Percentiles rank a stretch among this genome's conserved stretches.
Evolutionary conservation across 2,113 vertebrate species (phyloP).

Genomic region (Aspidoscelis tigris): DNA sequence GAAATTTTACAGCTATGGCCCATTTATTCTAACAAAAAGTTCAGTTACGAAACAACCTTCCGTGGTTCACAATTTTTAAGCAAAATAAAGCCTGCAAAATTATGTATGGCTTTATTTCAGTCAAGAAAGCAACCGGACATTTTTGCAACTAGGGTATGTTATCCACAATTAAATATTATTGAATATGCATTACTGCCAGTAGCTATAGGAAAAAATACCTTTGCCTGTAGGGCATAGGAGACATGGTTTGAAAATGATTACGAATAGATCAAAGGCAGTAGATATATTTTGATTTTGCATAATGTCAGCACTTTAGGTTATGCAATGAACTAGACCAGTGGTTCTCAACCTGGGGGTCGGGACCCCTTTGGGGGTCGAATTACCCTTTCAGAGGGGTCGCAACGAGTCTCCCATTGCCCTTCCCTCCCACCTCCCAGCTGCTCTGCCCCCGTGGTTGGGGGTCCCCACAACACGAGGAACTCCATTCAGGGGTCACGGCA

Average conservation of each 20-base stretch:
- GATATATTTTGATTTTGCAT: neutral
- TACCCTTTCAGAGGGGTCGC: no score
- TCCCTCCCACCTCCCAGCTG: no score
- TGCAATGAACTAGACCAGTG: neutral
- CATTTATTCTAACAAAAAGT: no score
- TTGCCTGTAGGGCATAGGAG: neutral
- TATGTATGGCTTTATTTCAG: neutral
- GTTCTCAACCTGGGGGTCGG: no score
- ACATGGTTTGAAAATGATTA: neutral
- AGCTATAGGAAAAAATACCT: no score
- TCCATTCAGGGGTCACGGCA: no score
- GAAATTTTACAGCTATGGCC: no score
- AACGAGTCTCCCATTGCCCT: no score
- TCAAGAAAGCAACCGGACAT: neutral
- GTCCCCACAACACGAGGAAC: no score
- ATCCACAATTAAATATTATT: neutral
- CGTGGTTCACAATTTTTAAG: neutral
- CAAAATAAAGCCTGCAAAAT: slow-evolving; percentile 8
- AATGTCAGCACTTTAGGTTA: neutral
- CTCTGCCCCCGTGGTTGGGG: no score
- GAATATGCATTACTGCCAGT: neutral
- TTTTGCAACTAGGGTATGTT: neutral
- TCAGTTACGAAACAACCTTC: neutral
- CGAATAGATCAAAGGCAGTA: neutral
- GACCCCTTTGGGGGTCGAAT: no score